Percentiles rank a stretch among this genome's conserved stretches.
phyloP scores from a whole-genome alignment of 2,888 invertebrate genomes.

The Cryptophagus acutangulus region DNA sequence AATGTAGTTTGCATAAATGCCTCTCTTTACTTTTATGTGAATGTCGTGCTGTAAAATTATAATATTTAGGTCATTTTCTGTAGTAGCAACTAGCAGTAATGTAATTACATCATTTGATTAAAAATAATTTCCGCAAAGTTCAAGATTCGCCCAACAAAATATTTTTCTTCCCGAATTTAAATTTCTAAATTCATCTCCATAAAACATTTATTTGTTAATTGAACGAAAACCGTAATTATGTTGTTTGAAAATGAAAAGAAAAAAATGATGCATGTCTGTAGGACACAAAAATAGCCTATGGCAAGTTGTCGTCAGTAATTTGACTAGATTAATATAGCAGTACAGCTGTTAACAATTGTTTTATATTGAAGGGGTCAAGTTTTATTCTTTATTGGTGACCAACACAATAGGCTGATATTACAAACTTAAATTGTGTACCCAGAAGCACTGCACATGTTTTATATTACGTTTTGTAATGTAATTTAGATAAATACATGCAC shows the following conservation, averaged over 20 bases:
- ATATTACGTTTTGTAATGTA: too few species aligned
- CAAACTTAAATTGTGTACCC: too few species aligned
- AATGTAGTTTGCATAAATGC: too few species aligned
- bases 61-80: neutral
- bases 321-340: constrained; percentile 34
- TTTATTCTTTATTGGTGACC: constrained; percentile 15
- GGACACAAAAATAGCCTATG: constrained; percentile 1
- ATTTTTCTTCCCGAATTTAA: too few species aligned
- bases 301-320: constrained; percentile 28
- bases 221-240: constrained; percentile 10
- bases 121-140: too few species aligned
- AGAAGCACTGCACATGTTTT: too few species aligned
- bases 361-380: constrained; percentile 39
- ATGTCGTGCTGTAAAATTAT: neutral
- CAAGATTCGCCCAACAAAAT: too few species aligned
- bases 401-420: too few species aligned
- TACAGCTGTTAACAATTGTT: constrained; percentile 41
- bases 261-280: constrained; percentile 12
- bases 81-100: neutral
- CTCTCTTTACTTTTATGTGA: too few species aligned
- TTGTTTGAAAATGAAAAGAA: constrained; percentile 20
- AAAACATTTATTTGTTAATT: constrained; percentile 11
- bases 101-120: too few species aligned
- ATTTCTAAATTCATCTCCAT: too few species aligned
- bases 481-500: too few species aligned